Evolutionary conservation across 2,797 vertebrate species (phyloP), one percentile per base, ranked within the genome.

Genomic region (Furcifer pardalis): DNA sequence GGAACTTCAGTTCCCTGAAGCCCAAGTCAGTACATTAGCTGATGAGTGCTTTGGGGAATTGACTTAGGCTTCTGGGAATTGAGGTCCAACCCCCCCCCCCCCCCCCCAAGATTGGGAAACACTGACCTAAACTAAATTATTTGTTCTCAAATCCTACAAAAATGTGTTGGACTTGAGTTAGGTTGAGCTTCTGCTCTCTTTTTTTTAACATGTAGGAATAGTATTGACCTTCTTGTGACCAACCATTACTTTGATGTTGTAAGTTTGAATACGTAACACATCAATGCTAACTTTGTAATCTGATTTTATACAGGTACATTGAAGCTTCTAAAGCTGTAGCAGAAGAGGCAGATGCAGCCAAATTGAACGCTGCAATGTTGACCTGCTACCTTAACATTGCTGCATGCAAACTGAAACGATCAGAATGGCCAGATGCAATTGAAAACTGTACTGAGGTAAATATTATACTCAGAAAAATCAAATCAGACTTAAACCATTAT

Each of bases 361-460:
- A 95, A 90, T 92, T 99, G 88, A 97, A 98, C 87, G 91, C 97
- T 30, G 87, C 95, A 0, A 97, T 96, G 42, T 94, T 99, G 92
- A 98, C 96, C 94, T 99, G 98, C 86, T 93, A 97, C 89, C 96
- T 99, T 89, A 99, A 99, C 95, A 98, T 97, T 0, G 97, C 97
- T 0, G 99, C 99, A 23, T 99, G 98, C 91, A 97, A 97, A 87
- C 96, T 99, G 90, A 99, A 99, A 93, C 91, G 97, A 92, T 96
- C 94, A 17, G 96, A 97, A 84, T 99, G 98, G 98, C 97, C 98
- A 92, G 98, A 97, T 1, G 98, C 98, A 3, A 75, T 98, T 76
- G 97, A 99, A 79, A 98, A 96, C 93, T 99, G 98, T 91, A 94
- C 96, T 60, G 96, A 99, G 98, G 98, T 98, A 95, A 94, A 89